Base-by-base conservation (phyloP, 2,113 vertebrate genomes). In the Austrofundulus limnaeus region DNA sequence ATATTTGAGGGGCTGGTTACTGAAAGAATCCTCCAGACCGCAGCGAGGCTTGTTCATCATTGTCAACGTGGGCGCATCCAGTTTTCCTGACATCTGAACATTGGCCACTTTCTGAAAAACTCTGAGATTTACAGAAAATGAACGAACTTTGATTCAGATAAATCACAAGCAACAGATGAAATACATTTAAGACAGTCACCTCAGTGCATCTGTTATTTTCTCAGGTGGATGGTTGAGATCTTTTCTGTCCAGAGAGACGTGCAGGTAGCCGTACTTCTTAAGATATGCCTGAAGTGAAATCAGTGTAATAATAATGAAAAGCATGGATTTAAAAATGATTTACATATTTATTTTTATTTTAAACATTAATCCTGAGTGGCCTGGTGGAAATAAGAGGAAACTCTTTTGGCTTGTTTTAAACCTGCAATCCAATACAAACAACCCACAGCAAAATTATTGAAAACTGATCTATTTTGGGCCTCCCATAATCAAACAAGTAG, bases 41-140 rank as follows among this genome's bases (percentile, higher is more conserved):
- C 95, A 96, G 5, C 94, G 93, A 34, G 94, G 93, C 63, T 85
- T 88, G 56, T 70, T 87, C 93, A 95, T 95, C 80, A 88, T 91
- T 4, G 23, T 55, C 82, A 89, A 74, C 0, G 94, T 95, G 49
- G 78, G 71, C 11, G 71, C 58, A 47, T 94, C 92, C 37, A 93
- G 50, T 37, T 52, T 71, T 17, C 93, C 94, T 20, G 93, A 93
- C 64, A 80, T 19, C 8, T 86, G 85, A 53, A 94, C 72, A 49
- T 84, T 87, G 28, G 89, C 92, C n/a, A 61, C 91, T 82, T 78
- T 87, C 87, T 95, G 93, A 72, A 91, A 91, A 37, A 82, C 47
- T 72, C 91, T 92, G 70, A 61, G 28, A 61, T 11, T 16, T 0
- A 39, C 46, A 63, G 12, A 12, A 49, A 20, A 45, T 0, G 34